A percentile compares a stretch with the other conserved stretches of the same genome.
Conservation (phyloP, 2,888 invertebrate species). For the Rhamnusium bicolor region DNA sequence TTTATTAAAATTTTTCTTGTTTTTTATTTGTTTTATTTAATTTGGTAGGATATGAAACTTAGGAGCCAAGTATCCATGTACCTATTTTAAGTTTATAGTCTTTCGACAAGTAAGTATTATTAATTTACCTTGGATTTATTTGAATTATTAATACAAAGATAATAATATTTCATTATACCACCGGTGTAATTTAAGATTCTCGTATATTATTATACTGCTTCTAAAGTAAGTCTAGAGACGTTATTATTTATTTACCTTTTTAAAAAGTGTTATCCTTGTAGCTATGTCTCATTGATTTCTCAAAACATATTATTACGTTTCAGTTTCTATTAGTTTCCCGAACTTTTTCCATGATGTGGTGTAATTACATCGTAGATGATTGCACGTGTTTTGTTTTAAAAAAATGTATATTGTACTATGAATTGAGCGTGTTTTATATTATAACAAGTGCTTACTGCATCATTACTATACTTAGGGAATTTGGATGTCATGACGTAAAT, state of each 20-base stretch:
- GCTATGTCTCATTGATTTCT: not conserved
- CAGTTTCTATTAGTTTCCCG: no score
- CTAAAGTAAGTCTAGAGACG: not conserved
- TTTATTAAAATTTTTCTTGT: no score
- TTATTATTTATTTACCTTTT: not conserved
- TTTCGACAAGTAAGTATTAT: no score
- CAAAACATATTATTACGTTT: not conserved
- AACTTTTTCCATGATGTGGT: not conserved
- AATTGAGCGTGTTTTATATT: no score
- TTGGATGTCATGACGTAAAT: no score
- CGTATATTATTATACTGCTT: not conserved
- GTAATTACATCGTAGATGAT: not conserved
- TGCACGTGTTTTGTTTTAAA: not conserved
- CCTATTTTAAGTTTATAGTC: no score
- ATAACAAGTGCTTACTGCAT: no score
- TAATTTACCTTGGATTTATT: not conserved
- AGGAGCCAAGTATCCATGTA: no score
- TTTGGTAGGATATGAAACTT: no score
- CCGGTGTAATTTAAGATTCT: not conserved
- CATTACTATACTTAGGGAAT: no score
- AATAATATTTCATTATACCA: not conserved
- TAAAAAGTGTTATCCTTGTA: not conserved
- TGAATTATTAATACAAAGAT: not conserved
- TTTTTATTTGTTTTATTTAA: no score
- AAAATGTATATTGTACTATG: no score